Base-by-base conservation (phyloP, 2,888 invertebrate species). In the Hirtodrosophila cameraria region DNA sequence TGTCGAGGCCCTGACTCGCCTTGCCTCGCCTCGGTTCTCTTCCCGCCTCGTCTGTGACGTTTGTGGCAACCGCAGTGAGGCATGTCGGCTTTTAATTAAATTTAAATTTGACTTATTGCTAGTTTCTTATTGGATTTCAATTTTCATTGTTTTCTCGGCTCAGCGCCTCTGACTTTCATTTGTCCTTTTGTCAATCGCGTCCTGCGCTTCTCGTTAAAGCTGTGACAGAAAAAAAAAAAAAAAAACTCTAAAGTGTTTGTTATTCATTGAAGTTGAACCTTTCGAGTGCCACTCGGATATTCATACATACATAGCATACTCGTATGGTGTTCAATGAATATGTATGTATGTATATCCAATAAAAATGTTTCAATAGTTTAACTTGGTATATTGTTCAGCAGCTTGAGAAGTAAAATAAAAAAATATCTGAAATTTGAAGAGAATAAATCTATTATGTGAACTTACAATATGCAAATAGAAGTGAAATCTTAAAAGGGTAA, bases 21-120 rank as follows among this genome's bases (percentile, higher is more conserved):
- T 4, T 6, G 23, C 23, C 7, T 5, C 1, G 6, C 2, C 23
- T 8, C 38, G 15, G 30, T 2, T 23, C n/a, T n/a, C n/a, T 15
- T 36, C 8, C n/a, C 38, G 15, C 35, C 3, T 23, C 12, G n/a
- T 6, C 36, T 36, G 41, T 25, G 16, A 27, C 38, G 15, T 25
- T 45, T 41, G 48, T 33, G 36, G 25, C 61, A 48, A 43, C 50
- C 58, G 38, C 42, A 48, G 15, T 15, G 36, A 62, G 53, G 55
- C 63, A 38, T 73, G 58, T 60, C 42, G 69, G 39, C 66, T 73
- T 78, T 84, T 84, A 78, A 84, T 78, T 78, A 84, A 77, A 78
- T 78, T 78, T 64, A 58, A 70, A 84, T 73, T 77, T 77, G 78
- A 78, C 84, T 78, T 78, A 84, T 77, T 77, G 57, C 70, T 59